Conservation (phyloP, 2,797 vertebrate genomes). For the Cynopterus sphinx region DNA sequence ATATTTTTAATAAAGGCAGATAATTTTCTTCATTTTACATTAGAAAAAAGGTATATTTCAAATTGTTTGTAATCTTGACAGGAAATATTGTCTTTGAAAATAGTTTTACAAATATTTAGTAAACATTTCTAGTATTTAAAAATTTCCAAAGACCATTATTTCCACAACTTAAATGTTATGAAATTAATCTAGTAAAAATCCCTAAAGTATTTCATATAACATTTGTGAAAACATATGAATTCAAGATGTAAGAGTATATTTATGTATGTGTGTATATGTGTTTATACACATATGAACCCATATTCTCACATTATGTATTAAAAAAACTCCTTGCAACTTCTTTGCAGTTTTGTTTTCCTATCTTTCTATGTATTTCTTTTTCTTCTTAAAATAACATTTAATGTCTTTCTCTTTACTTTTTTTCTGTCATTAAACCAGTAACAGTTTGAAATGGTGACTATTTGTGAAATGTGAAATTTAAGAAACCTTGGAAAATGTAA, state of each 20-base stretch:
- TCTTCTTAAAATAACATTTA: not conserved
- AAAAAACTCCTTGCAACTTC: not conserved
- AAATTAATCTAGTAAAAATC: not conserved
- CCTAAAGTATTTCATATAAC: not conserved
- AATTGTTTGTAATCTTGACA: not conserved
- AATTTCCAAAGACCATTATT: not conserved
- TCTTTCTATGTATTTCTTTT: not conserved
- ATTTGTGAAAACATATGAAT: not conserved
- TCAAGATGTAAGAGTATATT: not conserved
- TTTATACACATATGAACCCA: not conserved
- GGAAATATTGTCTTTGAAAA: slow-evolving; percentile 3
- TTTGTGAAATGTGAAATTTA: not conserved
- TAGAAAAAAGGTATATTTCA: not conserved
- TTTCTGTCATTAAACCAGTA: not conserved
- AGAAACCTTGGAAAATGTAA: not conserved
- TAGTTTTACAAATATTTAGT: not conserved
- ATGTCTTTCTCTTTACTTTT: not conserved
- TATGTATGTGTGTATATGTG: not conserved
- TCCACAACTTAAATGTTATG: not conserved
- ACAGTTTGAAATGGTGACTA: not conserved
- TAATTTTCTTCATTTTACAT: not conserved
- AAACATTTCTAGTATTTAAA: not conserved
- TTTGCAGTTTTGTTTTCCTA: not conserved
- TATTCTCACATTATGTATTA: not conserved
- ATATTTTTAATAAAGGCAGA: not conserved